phyloP scores from a whole-genome alignment of 2,797 vertebrate genomes.

The Odontamblyopus lacepedii region DNA sequence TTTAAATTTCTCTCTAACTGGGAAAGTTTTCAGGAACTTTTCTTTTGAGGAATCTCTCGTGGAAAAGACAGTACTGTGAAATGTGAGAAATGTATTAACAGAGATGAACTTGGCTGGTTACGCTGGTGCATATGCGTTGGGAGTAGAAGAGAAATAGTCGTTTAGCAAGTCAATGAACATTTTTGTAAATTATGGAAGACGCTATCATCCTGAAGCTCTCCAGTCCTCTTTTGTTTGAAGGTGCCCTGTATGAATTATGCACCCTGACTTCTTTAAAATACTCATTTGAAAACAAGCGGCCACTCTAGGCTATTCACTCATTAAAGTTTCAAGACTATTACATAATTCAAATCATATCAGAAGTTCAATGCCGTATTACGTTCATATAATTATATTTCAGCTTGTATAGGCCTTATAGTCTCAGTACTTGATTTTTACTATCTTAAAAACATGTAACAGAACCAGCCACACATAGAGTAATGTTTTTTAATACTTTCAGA shows the following conservation, averaged over 20 bases:
- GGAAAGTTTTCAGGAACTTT: constrained; percentile 27
- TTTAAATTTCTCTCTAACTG: constrained; percentile 24
- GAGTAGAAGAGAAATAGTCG: neutral
- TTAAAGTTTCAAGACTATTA: constrained; percentile 27
- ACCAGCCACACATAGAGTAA: too few species aligned
- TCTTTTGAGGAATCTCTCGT: constrained; percentile 24
- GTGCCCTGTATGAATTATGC: constrained; percentile 30
- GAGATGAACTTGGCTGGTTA: constrained; percentile 25
- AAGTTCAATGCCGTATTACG: neutral
- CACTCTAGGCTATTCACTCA: constrained; percentile 18
- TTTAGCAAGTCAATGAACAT: constrained; percentile 8
- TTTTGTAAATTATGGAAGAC: constrained; percentile 2
- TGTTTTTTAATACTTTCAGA: too few species aligned
- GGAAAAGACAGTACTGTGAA: constrained; percentile 3
- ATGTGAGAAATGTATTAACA: constrained; percentile 20
- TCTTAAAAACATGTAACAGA: too few species aligned
- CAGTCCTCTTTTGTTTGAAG: constrained; percentile 14
- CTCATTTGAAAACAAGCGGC: constrained; percentile 23
- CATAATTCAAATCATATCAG: constrained; percentile 29
- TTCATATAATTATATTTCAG: constrained; percentile 4
- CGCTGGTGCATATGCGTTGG: constrained; percentile 6
- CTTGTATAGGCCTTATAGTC: neutral
- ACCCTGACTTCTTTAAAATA: constrained; percentile 21
- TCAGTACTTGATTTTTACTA: neutral
- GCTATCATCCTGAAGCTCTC: constrained; percentile 7